Evolutionary conservation across 2,888 invertebrate species (phyloP), one percentile per base, ranked within the genome.

Genomic region (Syrphus vitripennis): DNA sequence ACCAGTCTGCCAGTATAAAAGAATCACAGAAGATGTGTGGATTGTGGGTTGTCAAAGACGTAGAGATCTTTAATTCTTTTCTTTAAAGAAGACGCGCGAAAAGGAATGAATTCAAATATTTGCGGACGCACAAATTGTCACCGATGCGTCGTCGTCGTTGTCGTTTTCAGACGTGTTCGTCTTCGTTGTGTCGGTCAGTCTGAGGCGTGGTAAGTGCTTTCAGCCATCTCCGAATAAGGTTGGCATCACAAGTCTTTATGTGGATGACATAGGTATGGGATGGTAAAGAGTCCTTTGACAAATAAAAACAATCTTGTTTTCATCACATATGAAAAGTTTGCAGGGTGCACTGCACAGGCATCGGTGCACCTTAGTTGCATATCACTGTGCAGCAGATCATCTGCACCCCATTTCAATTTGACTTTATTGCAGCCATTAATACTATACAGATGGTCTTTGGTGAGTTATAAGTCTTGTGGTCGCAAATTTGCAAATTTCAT

Each of bases 121-220:
- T 71, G 79, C 83, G 67, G 67, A 84, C 84, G 81, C 84, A 84
- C 84, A 84, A 81, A 81, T 84, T 84, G 84, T 84, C 84, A 84
- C 55, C 80, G 70, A 34, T 29, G 76, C 45, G 34, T n/a, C 16
- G 55, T 42, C 34, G 53, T 24, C 48, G 65, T 57, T 9, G 10
- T 10, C 19, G 5, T 16, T n/a, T n/a, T n/a, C n/a, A n/a, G 42
- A 42, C 42, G 26, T 29, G 26, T 26, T 19, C 29, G 29, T 31
- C 26, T 16, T 5, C 14, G 12, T 12, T 12, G 26, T 7, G n/a
- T 21, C 12, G 10, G 29, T 21, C 14, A 9, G 42, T 19, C 65
- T 21, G 34, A 50, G 48, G 42, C 40, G 55, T 61, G 31, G 84
- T 84, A 84, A 84, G 84, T 84, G 84, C 84, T 84, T 84, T 84